A percentile compares a stretch with the other conserved stretches of the same genome.
Conservation (phyloP, 2,888 invertebrate species). For the Platypus cylindrus region DNA sequence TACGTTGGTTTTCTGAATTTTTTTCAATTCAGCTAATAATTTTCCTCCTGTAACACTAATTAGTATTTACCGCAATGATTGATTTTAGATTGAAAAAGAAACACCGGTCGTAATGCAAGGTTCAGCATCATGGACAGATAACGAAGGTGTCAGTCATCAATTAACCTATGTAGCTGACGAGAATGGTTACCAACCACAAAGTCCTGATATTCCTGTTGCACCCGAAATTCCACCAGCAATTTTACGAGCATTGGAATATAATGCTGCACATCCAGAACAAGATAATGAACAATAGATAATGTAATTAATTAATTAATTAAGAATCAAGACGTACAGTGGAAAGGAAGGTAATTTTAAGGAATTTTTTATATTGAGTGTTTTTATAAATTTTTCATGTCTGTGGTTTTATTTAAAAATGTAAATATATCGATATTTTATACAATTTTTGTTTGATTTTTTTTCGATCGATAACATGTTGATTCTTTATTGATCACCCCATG, state of each 20-base stretch:
- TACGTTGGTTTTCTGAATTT: no score
- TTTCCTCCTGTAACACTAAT: no score
- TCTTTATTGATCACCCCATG: no score
- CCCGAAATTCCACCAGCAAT: conserved; percentile 42
- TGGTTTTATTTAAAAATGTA: no score
- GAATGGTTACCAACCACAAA: conserved; percentile 41
- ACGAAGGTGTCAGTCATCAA: conserved; percentile 38
- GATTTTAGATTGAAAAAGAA: conserved; percentile 22
- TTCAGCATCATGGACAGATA: conserved; percentile 36
- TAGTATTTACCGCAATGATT: no score
- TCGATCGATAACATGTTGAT: no score
- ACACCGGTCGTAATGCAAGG: conserved; percentile 24
- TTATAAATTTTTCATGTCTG: no score
- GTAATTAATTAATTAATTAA: no score
- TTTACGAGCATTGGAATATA: conserved; percentile 39
- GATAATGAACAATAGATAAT: conserved; percentile 19
- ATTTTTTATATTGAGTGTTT: no score
- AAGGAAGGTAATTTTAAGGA: no score
- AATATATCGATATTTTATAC: conserved; percentile 3
- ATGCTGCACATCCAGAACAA: conserved; percentile 35
- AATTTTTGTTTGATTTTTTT: not conserved
- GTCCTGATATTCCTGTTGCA: conserved; percentile 31
- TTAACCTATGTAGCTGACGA: conserved; percentile 42
- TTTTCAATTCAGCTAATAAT: no score
- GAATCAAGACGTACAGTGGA: no score